Conservation (phyloP, 2,888 invertebrate genomes). For the Drosophila nr. fundita region DNA sequence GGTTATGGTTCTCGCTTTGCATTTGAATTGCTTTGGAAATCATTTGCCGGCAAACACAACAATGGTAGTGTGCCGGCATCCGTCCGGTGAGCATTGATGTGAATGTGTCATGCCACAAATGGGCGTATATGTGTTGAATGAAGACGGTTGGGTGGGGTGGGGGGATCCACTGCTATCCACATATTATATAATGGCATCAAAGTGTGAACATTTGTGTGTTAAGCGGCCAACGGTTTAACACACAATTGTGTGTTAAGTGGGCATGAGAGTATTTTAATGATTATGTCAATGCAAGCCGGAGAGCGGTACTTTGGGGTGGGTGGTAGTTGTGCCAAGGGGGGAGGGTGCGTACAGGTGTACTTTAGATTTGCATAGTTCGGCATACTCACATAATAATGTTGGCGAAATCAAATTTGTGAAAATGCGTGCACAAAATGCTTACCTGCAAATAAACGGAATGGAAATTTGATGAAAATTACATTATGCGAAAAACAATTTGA, state of each 20-base stretch:
- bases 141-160: not conserved
- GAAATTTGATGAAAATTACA: not conserved
- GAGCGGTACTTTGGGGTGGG: not conserved
- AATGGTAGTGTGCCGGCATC: conserved; percentile 56
- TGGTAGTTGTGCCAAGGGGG: rapidly evolving
- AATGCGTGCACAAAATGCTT: conserved; percentile 26
- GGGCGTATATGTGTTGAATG: not conserved
- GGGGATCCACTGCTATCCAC: not conserved
- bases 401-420: not conserved
- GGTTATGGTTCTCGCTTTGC: conserved; percentile 46
- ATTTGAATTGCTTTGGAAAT: conserved; percentile 69
- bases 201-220: conserved; percentile 81
- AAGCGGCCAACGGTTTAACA: conserved; percentile 67
- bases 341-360: not conserved
- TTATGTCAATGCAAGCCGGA: conserved; percentile 1
- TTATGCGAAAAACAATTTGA: not conserved
- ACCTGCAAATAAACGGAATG: conserved; percentile 42
- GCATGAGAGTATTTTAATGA: conserved; percentile 54
- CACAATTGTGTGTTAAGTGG: conserved; percentile 64
- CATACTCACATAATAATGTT: conserved; percentile 26
- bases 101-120: conserved; percentile 54
- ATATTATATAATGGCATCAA: conserved; percentile 65
- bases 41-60: conserved; percentile 72
- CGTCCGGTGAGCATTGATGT: conserved; percentile 54
- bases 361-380: conserved; percentile 30